A percentile compares a stretch with the other conserved stretches of the same genome.
Conservation (phyloP, 1,140 invertebrate species). For the Mylabris phalerata region DNA sequence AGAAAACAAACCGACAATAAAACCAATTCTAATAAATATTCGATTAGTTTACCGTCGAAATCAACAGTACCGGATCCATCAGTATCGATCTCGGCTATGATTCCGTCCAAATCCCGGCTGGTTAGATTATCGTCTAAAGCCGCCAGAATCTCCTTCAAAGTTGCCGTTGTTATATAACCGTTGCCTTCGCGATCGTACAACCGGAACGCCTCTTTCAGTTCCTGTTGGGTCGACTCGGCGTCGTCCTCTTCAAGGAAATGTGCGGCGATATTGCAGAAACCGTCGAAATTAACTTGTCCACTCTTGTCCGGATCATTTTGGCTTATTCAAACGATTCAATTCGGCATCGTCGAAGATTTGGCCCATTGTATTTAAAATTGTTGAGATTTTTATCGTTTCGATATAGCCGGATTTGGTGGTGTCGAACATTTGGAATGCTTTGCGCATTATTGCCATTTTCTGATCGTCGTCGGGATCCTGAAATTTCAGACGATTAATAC, state of each 20-base stretch:
- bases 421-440: constrained; percentile 93
- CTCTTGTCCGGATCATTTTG: constrained; percentile 78
- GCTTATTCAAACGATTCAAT: constrained; percentile 70
- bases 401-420: constrained; percentile 85
- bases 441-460: constrained; percentile 80
- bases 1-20: constrained; percentile 27
- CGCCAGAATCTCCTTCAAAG: constrained; percentile 82
- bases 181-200: constrained; percentile 57
- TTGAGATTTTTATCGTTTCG: constrained; percentile 81
- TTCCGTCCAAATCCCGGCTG: constrained; percentile 84
- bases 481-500: neutral
- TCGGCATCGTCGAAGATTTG: constrained; percentile 85
- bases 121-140: constrained; percentile 90
- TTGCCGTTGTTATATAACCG: constrained; percentile 91
- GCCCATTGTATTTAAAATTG: constrained; percentile 90
- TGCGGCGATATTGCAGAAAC: constrained; percentile 83
- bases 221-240: constrained; percentile 87
- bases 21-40: too few species aligned
- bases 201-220: constrained; percentile 90
- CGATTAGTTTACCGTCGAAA: constrained; percentile 57
- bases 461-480: constrained; percentile 54
- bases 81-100: constrained; percentile 94
- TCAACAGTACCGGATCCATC: constrained; percentile 84
- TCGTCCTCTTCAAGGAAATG: constrained; percentile 88
- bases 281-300: constrained; percentile 90